Base-by-base conservation (phyloP, 53 echinoderm and acorn worm species). In the Echinarachnius parma region DNA sequence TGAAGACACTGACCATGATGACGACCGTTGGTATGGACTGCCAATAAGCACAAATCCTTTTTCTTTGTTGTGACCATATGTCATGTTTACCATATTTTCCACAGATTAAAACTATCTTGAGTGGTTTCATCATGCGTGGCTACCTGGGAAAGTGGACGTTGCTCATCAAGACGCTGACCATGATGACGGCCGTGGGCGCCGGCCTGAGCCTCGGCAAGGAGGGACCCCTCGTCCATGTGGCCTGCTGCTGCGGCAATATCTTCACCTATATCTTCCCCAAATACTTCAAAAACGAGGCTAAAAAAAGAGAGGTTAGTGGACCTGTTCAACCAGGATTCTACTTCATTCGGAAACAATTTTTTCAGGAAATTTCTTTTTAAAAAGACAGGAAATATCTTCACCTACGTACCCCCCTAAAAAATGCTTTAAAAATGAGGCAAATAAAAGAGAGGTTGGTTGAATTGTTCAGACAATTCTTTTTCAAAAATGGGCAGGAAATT, bases 141-240 rank as follows among this genome's bases (percentile, higher is more conserved):
- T 98, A 92, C 81, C 85, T 98, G 19, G 88, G 98, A 54, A 88
- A 84, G 57, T 98, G 98, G 98, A 98, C 98, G 3, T 68, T 98
- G 34, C 77, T 98, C 37, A 92, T 89, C 57, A 98, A 98, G 81
- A 86, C 88, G 15, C 84, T 88, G 48, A 98, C 98, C 47, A 98
- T 98, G 98, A 87, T 98, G 71, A 61, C 92, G 55, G 98, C 88
- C 23, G 98, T 98, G 23, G 87, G 85, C 14, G 85, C 98, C 28
- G 98, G 98, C 26, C 86, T 98, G 25, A 98, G 98, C 61, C 92
- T 98, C 0, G 98, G 98, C 60, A 98, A 98, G 74, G 98, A 98
- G 72, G 98, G 98, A 3, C 98, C 98, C 46, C 86, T 98, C 42
- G 98, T 98, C 35, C 98, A 98, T 46, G 86, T 98, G 25, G 98